phyloP scores from a whole-genome alignment of 1,140 invertebrate genomes.

The Panagrolaimus sp. region DNA sequence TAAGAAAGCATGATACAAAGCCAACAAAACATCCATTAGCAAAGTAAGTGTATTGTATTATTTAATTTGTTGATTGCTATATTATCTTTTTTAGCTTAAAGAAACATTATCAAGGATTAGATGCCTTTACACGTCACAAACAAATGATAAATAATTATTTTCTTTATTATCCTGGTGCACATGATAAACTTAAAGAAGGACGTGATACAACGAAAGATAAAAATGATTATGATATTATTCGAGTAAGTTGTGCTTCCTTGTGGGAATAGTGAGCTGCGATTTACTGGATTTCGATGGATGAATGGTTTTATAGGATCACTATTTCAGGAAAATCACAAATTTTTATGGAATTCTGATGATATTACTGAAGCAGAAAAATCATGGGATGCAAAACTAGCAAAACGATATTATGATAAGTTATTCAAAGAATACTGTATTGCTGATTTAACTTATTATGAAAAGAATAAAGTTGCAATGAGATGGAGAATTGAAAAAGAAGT shows the following conservation, averaged over 20 bases:
- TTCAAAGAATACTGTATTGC: constrained; percentile 95
- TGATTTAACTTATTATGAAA: constrained; percentile 79
- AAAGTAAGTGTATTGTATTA: not conserved
- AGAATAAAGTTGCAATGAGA: constrained; percentile 86
- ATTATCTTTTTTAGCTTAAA: not conserved
- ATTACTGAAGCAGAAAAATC: constrained; percentile 57
- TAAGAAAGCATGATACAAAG: not conserved
- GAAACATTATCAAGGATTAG: constrained; percentile 7
- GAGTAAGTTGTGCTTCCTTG: too few species aligned
- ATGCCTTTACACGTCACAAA: constrained; percentile 72
- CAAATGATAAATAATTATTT: constrained; percentile 77
- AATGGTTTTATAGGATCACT: constrained; percentile 65
- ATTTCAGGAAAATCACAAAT: constrained; percentile 81
- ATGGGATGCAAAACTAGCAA: constrained; percentile 81
- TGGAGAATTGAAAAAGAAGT: constrained; percentile 93
- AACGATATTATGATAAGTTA: constrained; percentile 96
- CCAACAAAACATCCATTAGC: not conserved
- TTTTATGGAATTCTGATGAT: constrained; percentile 81
- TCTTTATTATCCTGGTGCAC: constrained; percentile 69
- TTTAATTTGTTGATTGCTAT: not conserved
- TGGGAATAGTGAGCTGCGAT: too few species aligned
- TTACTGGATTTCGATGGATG: not conserved
- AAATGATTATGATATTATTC: constrained; percentile 26
- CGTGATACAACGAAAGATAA: not conserved
- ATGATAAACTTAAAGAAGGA: constrained; percentile 63